Evolutionary conservation across 2,888 invertebrate species (phyloP), one percentile per base, ranked within the genome.

Genomic region (Tenodera sinensis): DNA sequence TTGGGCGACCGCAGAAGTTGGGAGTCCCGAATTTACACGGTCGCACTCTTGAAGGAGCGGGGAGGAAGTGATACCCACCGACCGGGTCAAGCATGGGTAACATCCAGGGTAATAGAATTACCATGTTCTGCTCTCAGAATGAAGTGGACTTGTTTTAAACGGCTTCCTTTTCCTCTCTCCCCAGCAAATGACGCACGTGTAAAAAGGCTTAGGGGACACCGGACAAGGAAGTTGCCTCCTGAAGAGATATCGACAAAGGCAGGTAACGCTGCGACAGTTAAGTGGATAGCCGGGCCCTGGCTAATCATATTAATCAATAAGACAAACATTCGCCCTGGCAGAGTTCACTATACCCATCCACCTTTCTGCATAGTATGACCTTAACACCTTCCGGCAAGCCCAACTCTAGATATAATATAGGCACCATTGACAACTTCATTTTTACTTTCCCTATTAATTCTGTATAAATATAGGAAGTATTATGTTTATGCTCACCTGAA

Each of bases 21-120:
- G 42, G 54, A 71, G 3, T 25, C 20, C 54, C 54, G 54, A 71
- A 71, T 71, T 71, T 71, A 71, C 54, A 30, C 28, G 83, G 25
- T 83, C 30, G 25, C 30, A 83, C 30, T 28, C 30, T 42, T 42
- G 42, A 28, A 30, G 81, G 71, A 81, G 81, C 82, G 34, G 27
- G 89, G n/a, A 83, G 89, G 87, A 89, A 86, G 86, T 89, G 89
- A 87, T 86, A 83, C 86, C n/a, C n/a, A n/a, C n/a, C n/a, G n/a
- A n/a, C n/a, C 93, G 93, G 93, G 93, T 93, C 82, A 87, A 82
- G n/a, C 87, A 82, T 71, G 25, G 54, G 54, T 25, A 71, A 71
- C 54, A 71, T 25, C 25, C 54, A 71, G 54, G 54, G 93, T 87
- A 89, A 90, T 88, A 88, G 89, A 89, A 89, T 87, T 85, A 88